Evolutionary conservation across 2,888 invertebrate genomes (phyloP), one percentile per base, ranked within the genome.

Genomic region (Cephus rjabovi): DNA sequence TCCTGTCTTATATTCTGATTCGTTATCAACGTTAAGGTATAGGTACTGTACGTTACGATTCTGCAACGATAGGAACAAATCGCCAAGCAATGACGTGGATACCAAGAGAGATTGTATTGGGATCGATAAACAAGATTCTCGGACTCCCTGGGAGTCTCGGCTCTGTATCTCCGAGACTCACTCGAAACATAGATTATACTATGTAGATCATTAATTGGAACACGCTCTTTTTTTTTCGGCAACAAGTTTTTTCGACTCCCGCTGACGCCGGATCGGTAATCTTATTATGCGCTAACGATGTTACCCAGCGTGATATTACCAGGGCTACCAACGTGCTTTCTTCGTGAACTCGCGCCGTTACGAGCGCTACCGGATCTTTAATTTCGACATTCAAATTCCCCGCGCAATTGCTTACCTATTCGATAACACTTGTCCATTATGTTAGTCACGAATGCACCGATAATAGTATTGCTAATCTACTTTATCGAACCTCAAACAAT

Each of bases 201-300:
- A 37, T 75, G 69, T 77, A 75, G 76, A 76, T 74, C 71, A 82
- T 82, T 82, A 82, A 83, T 83, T 83, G 80, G 82, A 74, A 74
- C 74, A 35, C 34, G 74, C 75, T 81, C 73, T 77, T 83, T 83
- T 76, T 82, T 74, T 35, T 75, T 75, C 31, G 74, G 79, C 80
- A 12, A 40, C 73, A 69, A 56, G 37, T 74, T 75, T 77, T 74
- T 70, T 75, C 34, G 77, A 77, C 77, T 79, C 79, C 79, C 80
- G 79, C 77, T 77, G 77, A 77, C 74, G 76, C 56, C 30, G 76
- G 79, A 77, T 76, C 81, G 77, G 84, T 86, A 88, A 88, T 86
- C 87, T 88, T 84, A 86, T 87, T 87, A 87, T 84, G 82, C 83
- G 82, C 83, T 86, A 86, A 88, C 85, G 86, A 86, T 85, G 82